Evolutionary conservation across 1,140 invertebrate genomes (phyloP).

Genomic region (Olivierus martensii): DNA sequence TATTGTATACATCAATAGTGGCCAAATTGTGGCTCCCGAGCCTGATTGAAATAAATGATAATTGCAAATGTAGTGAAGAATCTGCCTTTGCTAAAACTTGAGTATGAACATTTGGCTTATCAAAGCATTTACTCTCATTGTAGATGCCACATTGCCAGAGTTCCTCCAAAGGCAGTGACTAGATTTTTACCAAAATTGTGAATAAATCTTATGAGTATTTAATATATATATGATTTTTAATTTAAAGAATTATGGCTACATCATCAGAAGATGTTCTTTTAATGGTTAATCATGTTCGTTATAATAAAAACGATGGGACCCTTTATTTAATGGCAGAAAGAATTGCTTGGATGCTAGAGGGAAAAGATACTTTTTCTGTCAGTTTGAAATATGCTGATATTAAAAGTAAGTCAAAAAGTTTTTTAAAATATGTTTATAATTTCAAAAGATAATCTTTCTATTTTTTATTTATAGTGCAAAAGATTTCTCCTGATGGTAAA

Average conservation of each 20-base stretch:
- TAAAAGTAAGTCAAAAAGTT: slow-evolving; percentile 53
- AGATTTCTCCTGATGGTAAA: slow-evolving; percentile 96
- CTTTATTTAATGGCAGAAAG: slow-evolving; percentile 91
- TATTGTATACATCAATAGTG: too few relatives aligned
- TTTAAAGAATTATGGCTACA: slow-evolving; percentile 11
- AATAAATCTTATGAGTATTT: too few relatives aligned
- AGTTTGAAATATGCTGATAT: slow-evolving; percentile 92
- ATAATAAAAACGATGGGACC: slow-evolving; percentile 91
- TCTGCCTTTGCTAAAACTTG: too few relatives aligned
- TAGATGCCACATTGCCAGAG: too few relatives aligned
- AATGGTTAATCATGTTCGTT: slow-evolving; percentile 78
- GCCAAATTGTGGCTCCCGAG: too few relatives aligned
- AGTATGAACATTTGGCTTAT: too few relatives aligned
- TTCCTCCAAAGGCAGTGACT: too few relatives aligned
- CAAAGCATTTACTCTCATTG: too few relatives aligned
- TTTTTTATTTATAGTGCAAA: slow-evolving; percentile 57
- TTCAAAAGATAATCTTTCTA: slow-evolving; percentile 6
- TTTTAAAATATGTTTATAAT: background rate
- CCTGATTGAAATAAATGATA: too few relatives aligned
- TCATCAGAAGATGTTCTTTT: slow-evolving; percentile 73
- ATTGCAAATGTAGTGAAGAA: too few relatives aligned
- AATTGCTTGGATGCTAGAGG: slow-evolving; percentile 85
- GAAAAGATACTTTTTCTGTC: slow-evolving; percentile 75
- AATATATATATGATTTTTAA: too few relatives aligned
- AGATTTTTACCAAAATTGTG: too few relatives aligned